Evolutionary conservation across 2,113 vertebrate species (phyloP).

Genomic region (Takifugu flavidus): DNA sequence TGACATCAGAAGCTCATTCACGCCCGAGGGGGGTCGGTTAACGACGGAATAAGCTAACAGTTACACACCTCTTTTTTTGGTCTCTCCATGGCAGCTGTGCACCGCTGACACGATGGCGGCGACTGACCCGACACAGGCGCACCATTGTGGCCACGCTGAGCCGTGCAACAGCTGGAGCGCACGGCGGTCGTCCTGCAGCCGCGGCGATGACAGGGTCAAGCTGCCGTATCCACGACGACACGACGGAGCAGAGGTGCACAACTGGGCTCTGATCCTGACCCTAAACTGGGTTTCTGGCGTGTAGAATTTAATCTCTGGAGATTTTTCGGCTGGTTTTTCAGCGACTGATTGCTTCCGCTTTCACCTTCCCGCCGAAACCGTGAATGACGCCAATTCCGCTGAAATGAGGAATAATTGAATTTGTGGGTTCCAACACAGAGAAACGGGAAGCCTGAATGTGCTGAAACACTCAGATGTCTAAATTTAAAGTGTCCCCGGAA

Average conservation of each 20-base stretch:
- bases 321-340: too few relatives aligned
- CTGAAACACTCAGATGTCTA: too few relatives aligned
- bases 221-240: constrained; percentile 45
- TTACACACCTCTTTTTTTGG: not conserved
- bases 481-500: too few relatives aligned
- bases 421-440: too few relatives aligned
- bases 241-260: constrained; percentile 13
- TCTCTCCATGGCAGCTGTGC: constrained; percentile 39
- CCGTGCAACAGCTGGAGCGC: constrained; percentile 59
- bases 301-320: too few relatives aligned
- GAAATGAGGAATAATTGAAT: too few relatives aligned
- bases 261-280: constrained; percentile 3
- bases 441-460: too few relatives aligned
- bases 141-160: constrained; percentile 57
- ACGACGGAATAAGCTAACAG: too few relatives aligned
- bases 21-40: too few relatives aligned
- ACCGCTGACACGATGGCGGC: constrained; percentile 28
- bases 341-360: too few relatives aligned
- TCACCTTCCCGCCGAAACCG: not conserved
- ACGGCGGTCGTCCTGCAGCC: constrained; percentile 43
- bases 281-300: too few relatives aligned
- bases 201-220: constrained; percentile 56
- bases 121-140: constrained; percentile 39
- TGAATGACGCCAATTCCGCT: not conserved
- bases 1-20: too few relatives aligned